Evolutionary conservation across 2,797 vertebrate species (phyloP).

Genomic region (Intellagama lesueurii): DNA sequence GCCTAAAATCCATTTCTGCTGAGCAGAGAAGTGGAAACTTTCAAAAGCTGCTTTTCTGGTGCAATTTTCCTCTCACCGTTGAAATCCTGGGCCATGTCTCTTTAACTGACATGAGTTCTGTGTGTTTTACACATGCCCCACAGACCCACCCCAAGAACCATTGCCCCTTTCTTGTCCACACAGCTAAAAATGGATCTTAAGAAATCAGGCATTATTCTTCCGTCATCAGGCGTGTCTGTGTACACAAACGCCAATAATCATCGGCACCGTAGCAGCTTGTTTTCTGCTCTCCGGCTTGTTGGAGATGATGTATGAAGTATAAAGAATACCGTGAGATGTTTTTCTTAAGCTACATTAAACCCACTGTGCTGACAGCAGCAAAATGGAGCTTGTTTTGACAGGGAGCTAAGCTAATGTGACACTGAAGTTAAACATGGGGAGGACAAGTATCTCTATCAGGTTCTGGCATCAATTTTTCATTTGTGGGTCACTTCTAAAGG

Average conservation of each 20-base stretch:
- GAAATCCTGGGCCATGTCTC: constrained; percentile 27
- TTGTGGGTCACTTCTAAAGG: constrained; percentile 51
- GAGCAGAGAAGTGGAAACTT: neutral
- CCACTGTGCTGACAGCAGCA: constrained; percentile 70
- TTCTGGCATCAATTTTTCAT: constrained; percentile 24
- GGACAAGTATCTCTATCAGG: constrained; percentile 53
- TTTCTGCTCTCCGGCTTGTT: constrained; percentile 69
- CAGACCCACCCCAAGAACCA: constrained; percentile 11
- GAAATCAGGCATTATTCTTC: constrained; percentile 41
- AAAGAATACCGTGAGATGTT: constrained; percentile 64
- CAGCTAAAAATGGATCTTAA: constrained; percentile 43
- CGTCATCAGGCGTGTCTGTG: neutral
- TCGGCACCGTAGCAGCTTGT: constrained; percentile 52
- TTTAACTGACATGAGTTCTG: constrained; percentile 14
- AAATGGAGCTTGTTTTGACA: constrained; percentile 68
- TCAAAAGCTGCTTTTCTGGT: constrained; percentile 16
- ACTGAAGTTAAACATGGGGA: constrained; percentile 47
- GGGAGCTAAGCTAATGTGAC: constrained; percentile 57
- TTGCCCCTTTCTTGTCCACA: neutral
- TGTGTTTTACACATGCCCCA: constrained; percentile 26
- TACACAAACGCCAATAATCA: constrained; percentile 58
- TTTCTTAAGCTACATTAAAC: constrained; percentile 72
- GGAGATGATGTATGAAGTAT: constrained; percentile 66
- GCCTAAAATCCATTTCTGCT: constrained; percentile 25
- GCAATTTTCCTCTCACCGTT: constrained; percentile 1